These are phyloP conservation scores for Drosophila subsilvestris DNA, from an alignment of 2,888 invertebrate genomes.

Conservation along the genomic window DNA sequence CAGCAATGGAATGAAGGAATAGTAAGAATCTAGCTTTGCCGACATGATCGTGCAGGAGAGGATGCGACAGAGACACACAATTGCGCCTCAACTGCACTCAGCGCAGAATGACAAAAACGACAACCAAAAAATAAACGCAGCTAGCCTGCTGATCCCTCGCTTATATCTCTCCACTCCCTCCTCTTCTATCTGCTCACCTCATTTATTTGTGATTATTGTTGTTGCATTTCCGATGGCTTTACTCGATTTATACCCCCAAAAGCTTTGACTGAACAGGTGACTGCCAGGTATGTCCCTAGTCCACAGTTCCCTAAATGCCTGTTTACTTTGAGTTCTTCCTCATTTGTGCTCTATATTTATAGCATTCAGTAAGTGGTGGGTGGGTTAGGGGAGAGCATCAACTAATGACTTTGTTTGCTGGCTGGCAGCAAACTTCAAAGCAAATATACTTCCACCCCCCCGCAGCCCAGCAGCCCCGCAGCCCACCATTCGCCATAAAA, in stretches of 20 bases:
- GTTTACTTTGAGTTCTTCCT: background rate
- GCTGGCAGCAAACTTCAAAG: slow-evolving; percentile 61
- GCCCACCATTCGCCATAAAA: slow-evolving; percentile 3
- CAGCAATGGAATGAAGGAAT: no score
- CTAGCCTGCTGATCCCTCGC: no score
- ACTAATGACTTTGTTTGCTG: slow-evolving; percentile 35
- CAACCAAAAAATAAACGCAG: no score
- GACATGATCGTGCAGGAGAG: no score
- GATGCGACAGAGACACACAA: no score
- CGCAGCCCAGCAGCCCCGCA: background rate
- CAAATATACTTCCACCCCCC: slow-evolving; percentile 37
- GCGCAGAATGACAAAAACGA: no score
- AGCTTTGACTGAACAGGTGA: no score
- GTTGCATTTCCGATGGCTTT: background rate
- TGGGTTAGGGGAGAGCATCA: background rate
- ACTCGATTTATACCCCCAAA: background rate
- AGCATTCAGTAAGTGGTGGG: no score
- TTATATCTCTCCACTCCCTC: no score
- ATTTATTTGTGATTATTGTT: background rate
- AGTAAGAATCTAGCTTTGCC: no score
- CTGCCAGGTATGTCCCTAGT: background rate
- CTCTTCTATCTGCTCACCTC: background rate
- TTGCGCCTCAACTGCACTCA: no score
- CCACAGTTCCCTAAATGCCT: background rate
- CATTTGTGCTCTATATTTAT: no score